Evolutionary conservation across 2,888 invertebrate species (phyloP).

Genomic region (Drosophila siamana): DNA sequence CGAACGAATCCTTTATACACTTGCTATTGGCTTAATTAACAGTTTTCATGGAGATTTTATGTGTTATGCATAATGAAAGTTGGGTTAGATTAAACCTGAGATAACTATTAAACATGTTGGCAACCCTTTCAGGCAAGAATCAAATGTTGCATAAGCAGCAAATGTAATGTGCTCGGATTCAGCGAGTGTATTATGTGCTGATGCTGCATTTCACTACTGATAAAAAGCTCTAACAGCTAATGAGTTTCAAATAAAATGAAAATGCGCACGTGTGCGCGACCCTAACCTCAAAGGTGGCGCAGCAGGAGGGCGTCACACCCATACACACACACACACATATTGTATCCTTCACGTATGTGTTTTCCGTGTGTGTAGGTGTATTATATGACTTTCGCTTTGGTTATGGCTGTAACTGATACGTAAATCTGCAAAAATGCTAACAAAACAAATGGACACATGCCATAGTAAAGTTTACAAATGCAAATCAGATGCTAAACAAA

Average conservation of each 20-base stretch:
- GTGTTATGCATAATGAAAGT: slow-evolving; percentile 1
- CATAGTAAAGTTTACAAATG: slow-evolving; percentile 79
- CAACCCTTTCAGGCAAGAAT: slow-evolving; percentile 7
- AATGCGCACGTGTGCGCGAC: slow-evolving; percentile 36
- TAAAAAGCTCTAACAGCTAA: slow-evolving; percentile 64
- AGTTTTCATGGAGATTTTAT: slow-evolving; percentile 1
- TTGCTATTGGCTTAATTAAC: slow-evolving; percentile 46
- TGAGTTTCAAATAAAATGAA: slow-evolving; percentile 73
- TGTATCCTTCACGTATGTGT: not conserved
- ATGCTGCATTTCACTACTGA: slow-evolving; percentile 69
- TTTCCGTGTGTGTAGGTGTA: slow-evolving; percentile 13
- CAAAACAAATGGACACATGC: slow-evolving; percentile 67
- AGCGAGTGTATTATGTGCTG: slow-evolving; percentile 63
- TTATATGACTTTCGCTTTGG: slow-evolving; percentile 31
- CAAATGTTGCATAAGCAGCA: slow-evolving; percentile 26
- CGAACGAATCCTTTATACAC: slow-evolving; percentile 37
- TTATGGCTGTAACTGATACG: slow-evolving; percentile 60
- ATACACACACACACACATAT: not conserved
- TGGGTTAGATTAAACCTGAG: slow-evolving; percentile 8
- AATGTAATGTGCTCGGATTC: slow-evolving; percentile 22
- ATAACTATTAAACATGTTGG: slow-evolving; percentile 8
- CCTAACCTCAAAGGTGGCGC: slow-evolving; percentile 42
- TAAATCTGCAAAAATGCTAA: slow-evolving; percentile 69
- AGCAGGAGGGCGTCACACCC: slow-evolving; percentile 22
- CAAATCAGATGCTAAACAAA: slow-evolving; percentile 79